A percentile compares a stretch with the other conserved stretches of the same genome.
These are phyloP conservation scores for Drosophila arizonae DNA, from an alignment of 1,140 invertebrate species.

Conservation along the genomic window DNA sequence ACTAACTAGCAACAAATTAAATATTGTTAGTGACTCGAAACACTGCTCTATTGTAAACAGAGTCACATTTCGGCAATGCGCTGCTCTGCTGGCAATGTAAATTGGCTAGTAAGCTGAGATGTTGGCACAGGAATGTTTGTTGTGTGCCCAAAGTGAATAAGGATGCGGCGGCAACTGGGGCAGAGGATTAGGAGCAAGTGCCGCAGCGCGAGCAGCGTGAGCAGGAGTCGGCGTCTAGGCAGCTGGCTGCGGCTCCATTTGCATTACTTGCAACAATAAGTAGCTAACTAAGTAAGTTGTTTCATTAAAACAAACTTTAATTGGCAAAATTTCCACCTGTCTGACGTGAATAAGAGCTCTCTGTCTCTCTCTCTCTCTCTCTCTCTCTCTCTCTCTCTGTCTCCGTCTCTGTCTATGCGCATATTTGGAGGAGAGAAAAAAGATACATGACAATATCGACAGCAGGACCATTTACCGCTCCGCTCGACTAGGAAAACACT, in stretches of 20 bases:
- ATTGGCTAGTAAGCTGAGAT: constrained; percentile 40
- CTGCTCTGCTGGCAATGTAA: constrained; percentile 17
- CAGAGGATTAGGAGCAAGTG: constrained; percentile 5
- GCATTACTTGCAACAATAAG: constrained; percentile 55
- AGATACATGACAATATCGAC: constrained; percentile 48
- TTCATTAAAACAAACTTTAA: constrained; percentile 79
- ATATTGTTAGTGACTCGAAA: not conserved
- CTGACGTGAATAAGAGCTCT: not conserved
- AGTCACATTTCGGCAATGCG: constrained; percentile 5
- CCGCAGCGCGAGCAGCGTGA: not conserved
- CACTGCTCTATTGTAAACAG: not conserved
- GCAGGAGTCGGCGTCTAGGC: not conserved
- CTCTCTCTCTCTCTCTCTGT: not conserved
- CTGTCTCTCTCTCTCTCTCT: not conserved
- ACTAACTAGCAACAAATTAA: not conserved
- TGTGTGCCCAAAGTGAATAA: constrained; percentile 29
- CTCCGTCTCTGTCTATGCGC: constrained; percentile 13
- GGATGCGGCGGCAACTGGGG: constrained; percentile 1
- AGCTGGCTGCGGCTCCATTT: constrained; percentile 22
- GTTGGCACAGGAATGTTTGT: constrained; percentile 34
- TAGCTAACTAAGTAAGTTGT: constrained; percentile 68
- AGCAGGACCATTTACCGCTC: constrained; percentile 34
- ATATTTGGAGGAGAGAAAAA: constrained; percentile 11
- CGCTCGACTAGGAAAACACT: constrained; percentile 37
- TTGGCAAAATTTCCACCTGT: constrained; percentile 59